Conservation (phyloP, 1,140 invertebrate genomes). For the Daktulosphaira vitifoliae region DNA sequence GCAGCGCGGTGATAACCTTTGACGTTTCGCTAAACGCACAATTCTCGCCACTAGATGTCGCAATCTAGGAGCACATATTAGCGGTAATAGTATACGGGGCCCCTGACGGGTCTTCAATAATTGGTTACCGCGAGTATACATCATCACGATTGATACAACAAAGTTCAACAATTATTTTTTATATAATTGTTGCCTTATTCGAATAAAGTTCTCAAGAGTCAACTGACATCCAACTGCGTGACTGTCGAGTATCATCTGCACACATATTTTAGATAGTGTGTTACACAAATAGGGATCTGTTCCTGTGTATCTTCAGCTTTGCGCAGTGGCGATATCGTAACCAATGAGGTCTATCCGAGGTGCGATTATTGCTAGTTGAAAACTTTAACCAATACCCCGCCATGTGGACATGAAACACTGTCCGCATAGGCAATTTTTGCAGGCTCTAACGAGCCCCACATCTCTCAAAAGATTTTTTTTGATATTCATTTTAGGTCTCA, state of each 20-base stretch:
- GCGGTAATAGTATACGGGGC: background rate
- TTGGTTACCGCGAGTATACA: background rate
- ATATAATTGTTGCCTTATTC: background rate
- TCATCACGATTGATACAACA: too few species aligned
- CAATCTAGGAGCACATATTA: background rate
- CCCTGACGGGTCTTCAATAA: too few species aligned
- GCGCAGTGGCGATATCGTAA: slow-evolving; percentile 69
- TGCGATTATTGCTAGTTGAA: slow-evolving; percentile 85
- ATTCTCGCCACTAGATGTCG: slow-evolving; percentile 2
- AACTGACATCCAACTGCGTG: too few species aligned
- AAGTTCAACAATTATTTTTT: background rate
- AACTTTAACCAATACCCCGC: slow-evolving; percentile 92
- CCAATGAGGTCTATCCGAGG: slow-evolving; percentile 77
- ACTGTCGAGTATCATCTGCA: too few species aligned
- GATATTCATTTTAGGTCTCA: too few species aligned
- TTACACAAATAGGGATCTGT: too few species aligned
- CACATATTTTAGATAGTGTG: too few species aligned
- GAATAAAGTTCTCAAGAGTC: too few species aligned
- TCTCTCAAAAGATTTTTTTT: too few species aligned
- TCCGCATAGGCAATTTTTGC: slow-evolving; percentile 40
- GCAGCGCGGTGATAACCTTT: background rate
- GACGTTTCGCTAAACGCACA: background rate
- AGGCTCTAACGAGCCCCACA: slow-evolving; percentile 28
- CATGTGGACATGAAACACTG: slow-evolving; percentile 83
- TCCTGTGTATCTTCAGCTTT: slow-evolving; percentile 16